phyloP scores from a whole-genome alignment of 2,797 vertebrate genomes.

The Spondyliosoma cantharus region DNA sequence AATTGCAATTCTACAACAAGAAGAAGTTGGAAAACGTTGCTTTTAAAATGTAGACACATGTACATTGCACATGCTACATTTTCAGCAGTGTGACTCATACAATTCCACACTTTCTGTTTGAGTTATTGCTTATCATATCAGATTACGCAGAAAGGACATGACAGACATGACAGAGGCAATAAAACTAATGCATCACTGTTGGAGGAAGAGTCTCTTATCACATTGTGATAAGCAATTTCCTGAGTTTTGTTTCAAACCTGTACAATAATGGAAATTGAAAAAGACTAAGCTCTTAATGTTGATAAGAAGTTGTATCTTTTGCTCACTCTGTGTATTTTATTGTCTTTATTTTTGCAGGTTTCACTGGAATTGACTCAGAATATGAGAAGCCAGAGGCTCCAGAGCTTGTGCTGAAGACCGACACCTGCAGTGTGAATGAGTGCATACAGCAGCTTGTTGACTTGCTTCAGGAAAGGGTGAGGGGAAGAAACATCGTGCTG shows the following conservation, averaged over 20 bases:
- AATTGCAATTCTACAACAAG: background rate
- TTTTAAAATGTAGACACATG: background rate
- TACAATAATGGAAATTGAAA: background rate
- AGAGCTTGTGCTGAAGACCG: constrained; percentile 96
- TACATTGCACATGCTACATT: background rate
- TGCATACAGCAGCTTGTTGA: constrained; percentile 97
- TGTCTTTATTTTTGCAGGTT: constrained; percentile 82
- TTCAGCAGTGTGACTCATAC: background rate
- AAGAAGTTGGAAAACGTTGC: background rate
- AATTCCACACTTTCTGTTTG: background rate
- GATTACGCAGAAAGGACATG: background rate
- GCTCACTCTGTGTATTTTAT: background rate
- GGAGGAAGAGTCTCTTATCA: constrained; percentile 28
- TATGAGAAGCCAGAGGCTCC: constrained; percentile 98
- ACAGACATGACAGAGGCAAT: background rate
- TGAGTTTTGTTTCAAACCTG: background rate
- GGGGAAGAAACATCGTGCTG: constrained; percentile 27
- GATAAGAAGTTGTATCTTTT: background rate
- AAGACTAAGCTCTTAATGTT: background rate
- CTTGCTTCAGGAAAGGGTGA: constrained; percentile 96
- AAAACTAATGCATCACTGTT: constrained; percentile 6
- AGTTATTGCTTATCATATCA: background rate
- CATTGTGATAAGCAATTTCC: background rate
- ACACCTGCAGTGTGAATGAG: constrained; percentile 95
- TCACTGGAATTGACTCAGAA: constrained; percentile 97